Conservation (phyloP, 92 coral and sea anemone genomes). For the Plumapathes pennacea region DNA sequence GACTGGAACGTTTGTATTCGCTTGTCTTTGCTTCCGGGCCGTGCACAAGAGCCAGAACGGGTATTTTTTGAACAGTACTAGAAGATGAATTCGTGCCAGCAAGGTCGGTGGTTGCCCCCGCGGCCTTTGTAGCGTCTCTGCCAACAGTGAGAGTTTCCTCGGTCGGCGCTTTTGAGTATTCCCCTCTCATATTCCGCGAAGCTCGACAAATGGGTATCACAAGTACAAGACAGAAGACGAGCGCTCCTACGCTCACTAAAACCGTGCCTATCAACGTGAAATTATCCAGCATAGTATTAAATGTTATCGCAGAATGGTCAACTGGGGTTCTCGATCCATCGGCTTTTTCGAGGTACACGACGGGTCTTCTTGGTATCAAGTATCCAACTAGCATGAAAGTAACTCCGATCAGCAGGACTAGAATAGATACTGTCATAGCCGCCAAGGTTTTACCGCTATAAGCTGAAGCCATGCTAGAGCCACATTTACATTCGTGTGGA, state of each 20-base stretch:
- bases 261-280: slow-evolving; percentile 85
- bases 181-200: slow-evolving; percentile 62
- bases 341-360: slow-evolving; percentile 76
- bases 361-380: slow-evolving; percentile 76
- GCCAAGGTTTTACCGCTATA: slow-evolving; percentile 77
- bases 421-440: slow-evolving; percentile 62
- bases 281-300: slow-evolving; percentile 88
- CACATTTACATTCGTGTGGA: slow-evolving; percentile 82
- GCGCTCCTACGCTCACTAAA: slow-evolving; percentile 75
- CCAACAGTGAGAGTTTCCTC: slow-evolving; percentile 48
- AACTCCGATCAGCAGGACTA: slow-evolving; percentile 78
- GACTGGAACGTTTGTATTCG: slow-evolving; percentile 20
- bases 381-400: slow-evolving; percentile 92
- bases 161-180: slow-evolving; percentile 72
- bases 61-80: slow-evolving; percentile 84
- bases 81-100: slow-evolving; percentile 53
- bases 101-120: slow-evolving; percentile 26
- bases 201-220: slow-evolving; percentile 77
- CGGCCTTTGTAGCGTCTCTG: slow-evolving; percentile 29
- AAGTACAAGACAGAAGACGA: slow-evolving; percentile 75
- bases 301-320: slow-evolving; percentile 74
- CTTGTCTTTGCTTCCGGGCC: slow-evolving; percentile 78
- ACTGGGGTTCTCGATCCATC: slow-evolving; percentile 75
- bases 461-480: slow-evolving; percentile 72
- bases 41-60: slow-evolving; percentile 92